phyloP scores from a whole-genome alignment of 2,797 vertebrate genomes.

The Anguilla anguilla region DNA sequence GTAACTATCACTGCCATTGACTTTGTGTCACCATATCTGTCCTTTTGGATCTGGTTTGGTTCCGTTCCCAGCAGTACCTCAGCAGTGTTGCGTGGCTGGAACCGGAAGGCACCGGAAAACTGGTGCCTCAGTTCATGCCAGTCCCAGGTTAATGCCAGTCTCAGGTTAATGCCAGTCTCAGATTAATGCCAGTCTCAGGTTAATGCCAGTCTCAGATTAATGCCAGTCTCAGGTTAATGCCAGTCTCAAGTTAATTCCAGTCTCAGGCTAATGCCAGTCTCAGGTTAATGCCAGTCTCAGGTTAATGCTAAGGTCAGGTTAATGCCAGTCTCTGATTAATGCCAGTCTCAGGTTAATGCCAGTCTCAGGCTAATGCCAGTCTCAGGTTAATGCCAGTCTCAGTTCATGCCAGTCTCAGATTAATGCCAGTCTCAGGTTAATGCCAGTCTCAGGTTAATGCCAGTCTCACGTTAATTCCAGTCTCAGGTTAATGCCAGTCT shows the following conservation, averaged over 20 bases:
- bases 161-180: too few relatives aligned
- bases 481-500: not conserved
- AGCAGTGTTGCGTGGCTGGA: not conserved
- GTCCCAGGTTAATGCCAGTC: not conserved
- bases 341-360: not conserved
- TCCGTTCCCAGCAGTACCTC: not conserved
- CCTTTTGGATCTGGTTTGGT: not conserved
- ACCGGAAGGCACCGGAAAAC: not conserved
- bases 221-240: too few relatives aligned
- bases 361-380: too few relatives aligned
- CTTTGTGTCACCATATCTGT: not conserved
- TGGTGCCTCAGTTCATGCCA: not conserved
- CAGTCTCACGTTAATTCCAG: not conserved
- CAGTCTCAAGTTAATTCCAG: not conserved
- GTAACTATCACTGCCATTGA: not conserved
- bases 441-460: too few relatives aligned
- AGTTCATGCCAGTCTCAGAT: not conserved
- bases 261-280: not conserved
- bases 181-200: not conserved
- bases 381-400: not conserved
- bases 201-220: not conserved
- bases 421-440: not conserved
- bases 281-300: too few relatives aligned
- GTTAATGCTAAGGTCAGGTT: not conserved
- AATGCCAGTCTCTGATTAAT: not conserved